Conservation (phyloP, 2,113 vertebrate species). For the Protomyctophum bolini region DNA sequence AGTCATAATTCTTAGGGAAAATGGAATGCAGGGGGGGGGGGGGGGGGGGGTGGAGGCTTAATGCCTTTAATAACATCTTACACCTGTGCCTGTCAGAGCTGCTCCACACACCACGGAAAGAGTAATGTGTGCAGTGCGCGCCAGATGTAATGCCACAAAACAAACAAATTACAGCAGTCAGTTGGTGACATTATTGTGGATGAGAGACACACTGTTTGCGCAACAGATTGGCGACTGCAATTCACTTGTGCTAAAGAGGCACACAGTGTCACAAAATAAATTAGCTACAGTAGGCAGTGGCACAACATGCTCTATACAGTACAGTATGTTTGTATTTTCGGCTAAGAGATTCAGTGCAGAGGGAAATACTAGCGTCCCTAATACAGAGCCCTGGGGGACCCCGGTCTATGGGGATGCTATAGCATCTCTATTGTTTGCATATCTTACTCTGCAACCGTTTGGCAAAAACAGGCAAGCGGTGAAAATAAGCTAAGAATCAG, state of each 20-base stretch:
- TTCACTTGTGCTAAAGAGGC: constrained; percentile 8
- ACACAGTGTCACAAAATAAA: constrained; percentile 22
- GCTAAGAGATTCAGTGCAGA: too few relatives aligned
- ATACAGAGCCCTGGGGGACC: too few relatives aligned
- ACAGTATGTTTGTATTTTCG: neutral
- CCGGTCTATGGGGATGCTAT: too few relatives aligned
- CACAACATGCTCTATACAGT: constrained; percentile 22
- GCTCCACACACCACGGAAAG: constrained; percentile 27
- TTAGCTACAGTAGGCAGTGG: constrained; percentile 29
- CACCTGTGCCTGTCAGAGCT: constrained; percentile 57
- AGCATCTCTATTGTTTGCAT: too few relatives aligned
- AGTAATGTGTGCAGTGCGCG: constrained; percentile 47
- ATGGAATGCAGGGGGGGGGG: constrained; percentile 2
- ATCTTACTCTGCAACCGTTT: too few relatives aligned
- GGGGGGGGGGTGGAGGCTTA: constrained; percentile 30
- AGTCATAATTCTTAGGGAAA: constrained; percentile 37
- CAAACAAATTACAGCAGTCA: constrained; percentile 49
- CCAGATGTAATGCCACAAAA: constrained; percentile 47
- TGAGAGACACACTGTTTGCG: constrained; percentile 57
- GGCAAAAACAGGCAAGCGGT: too few relatives aligned
- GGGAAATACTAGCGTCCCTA: too few relatives aligned
- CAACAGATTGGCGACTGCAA: constrained; percentile 18
- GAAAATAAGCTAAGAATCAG: too few relatives aligned
- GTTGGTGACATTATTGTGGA: constrained; percentile 49
- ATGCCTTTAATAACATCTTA: constrained; percentile 46